Base-by-base conservation (phyloP, 2,888 invertebrate species). In the Parascotia fuliginaria region DNA sequence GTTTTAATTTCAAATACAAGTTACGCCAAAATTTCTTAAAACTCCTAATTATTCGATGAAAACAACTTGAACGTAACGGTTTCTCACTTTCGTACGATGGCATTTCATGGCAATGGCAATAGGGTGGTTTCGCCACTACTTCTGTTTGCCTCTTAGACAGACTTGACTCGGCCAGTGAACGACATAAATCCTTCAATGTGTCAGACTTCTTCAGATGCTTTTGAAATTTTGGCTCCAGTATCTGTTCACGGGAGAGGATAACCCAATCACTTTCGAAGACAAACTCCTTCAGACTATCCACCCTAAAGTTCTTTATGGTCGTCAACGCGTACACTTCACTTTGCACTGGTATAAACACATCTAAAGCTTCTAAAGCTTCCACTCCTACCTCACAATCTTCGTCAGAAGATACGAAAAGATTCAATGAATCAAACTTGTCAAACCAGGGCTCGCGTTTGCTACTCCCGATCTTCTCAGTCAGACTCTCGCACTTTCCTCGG, bases 401-500 rank as follows among this genome's bases (percentile, higher is more conserved):
- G 5, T 63, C 55, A 7, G 55, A 27, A 15, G 55, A 47, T 29
- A 60, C 52, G 37, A 65, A 71, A 13, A 58, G 38, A 41, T 67
- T 71, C 47, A 75, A 36, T 0, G 75, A 62, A 52, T 81, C 72
- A 28, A 81, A 65, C 16, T 74, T 75, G 12, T 65, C 67, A 33
- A 63, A 48, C 65, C 74, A 72, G 9, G 64, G 37, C 9, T 73
- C 70, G 31, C 42, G 39, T 39, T 78, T 76, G 24, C 62, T 70
- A 9, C 58, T 46, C 15, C 59, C 54, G 9, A 60, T 46, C 41
- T 57, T 52, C 41, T 86, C 83, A 73, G 53, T 73, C 61, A 22
- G 87, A 81, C 74, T 94, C 93, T 45, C 93, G 89, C 63, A 86
- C 81, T 77, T 93, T 93, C 75, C 92, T 87, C 53, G 89, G 89